These are phyloP conservation scores for Sclerodermus sp. DNA, from an alignment of 2,888 invertebrate genomes.

Conservation along the genomic window DNA sequence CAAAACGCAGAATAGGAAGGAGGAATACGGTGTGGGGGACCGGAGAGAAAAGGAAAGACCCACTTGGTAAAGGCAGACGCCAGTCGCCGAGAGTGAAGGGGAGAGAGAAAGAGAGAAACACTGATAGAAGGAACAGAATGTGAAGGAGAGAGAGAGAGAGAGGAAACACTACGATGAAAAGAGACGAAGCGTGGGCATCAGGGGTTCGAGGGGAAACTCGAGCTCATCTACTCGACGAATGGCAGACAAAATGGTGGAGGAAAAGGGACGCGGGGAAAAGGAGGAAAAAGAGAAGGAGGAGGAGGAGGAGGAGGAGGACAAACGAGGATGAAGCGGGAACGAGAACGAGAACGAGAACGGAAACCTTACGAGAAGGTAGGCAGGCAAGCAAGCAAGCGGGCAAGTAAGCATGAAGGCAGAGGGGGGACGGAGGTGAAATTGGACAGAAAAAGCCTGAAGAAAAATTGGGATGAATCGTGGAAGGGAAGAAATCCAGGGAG, in stretches of 20 bases:
- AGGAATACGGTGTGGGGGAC: constrained; percentile 21
- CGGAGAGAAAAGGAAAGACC: constrained; percentile 12
- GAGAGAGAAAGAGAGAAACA: too few species aligned
- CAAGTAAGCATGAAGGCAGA: too few species aligned
- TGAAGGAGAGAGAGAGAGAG: constrained; percentile 8
- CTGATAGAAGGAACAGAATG: constrained; percentile 24
- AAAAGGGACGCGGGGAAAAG: constrained; percentile 8
- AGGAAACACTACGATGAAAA: neutral
- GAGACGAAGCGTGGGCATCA: too few species aligned
- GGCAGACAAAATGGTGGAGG: constrained; percentile 21
- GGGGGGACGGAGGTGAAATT: constrained; percentile 39
- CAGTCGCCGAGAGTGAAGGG: too few species aligned
- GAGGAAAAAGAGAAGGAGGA: constrained; percentile 12
- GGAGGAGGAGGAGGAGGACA: too few species aligned
- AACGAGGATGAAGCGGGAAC: constrained; percentile 42
- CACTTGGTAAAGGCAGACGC: constrained; percentile 12
- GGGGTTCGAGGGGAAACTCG: too few species aligned
- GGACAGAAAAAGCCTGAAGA: constrained; percentile 45
- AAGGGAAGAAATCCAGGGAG: too few species aligned
- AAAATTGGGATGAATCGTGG: constrained; percentile 50
- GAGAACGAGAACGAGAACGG: constrained; percentile 55
- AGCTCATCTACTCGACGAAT: constrained; percentile 27
- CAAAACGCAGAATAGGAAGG: constrained; percentile 45
- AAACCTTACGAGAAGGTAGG: constrained; percentile 18
- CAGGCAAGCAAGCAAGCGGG: too few species aligned